phyloP scores from a whole-genome alignment of 2,113 vertebrate species.

The Bettongia penicillata region DNA sequence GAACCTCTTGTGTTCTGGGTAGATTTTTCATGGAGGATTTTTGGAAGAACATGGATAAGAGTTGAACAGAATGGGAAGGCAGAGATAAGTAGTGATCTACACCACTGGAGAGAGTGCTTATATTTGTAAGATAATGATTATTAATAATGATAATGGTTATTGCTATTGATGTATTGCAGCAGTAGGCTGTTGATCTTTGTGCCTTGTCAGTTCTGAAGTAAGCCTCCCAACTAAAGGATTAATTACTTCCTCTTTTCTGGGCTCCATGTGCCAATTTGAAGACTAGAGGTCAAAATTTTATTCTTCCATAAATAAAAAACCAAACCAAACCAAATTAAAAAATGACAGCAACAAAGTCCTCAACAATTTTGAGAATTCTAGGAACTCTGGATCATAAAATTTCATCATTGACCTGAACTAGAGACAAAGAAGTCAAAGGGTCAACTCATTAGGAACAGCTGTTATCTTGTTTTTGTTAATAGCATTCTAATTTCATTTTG shows the following conservation, averaged over 20 bases:
- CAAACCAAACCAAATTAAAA: not conserved
- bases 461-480: not conserved
- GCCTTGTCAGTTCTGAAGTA: not conserved
- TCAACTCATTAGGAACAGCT: not conserved
- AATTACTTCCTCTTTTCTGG: constrained; percentile 27
- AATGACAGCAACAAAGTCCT: not conserved
- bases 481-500: constrained; percentile 4
- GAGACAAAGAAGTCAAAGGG: not conserved
- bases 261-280: not conserved
- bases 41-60: not conserved
- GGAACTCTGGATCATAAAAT: not conserved
- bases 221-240: constrained; percentile 22
- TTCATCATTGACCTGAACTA: constrained; percentile 24
- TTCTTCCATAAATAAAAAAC: constrained; percentile 5
- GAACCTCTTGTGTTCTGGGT: not conserved
- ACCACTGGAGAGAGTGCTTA: not conserved
- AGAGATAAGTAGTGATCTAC: not conserved
- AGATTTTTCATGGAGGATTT: not conserved
- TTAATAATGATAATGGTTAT: too few species aligned
- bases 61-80: not conserved
- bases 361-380: not conserved
- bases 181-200: not conserved
- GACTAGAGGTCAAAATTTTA: not conserved
- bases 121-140: not conserved
- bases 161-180: not conserved